A percentile compares a stretch with the other conserved stretches of the same genome.
phyloP scores from a whole-genome alignment of 2,797 vertebrate genomes.

The Poliocrania exsul region DNA sequence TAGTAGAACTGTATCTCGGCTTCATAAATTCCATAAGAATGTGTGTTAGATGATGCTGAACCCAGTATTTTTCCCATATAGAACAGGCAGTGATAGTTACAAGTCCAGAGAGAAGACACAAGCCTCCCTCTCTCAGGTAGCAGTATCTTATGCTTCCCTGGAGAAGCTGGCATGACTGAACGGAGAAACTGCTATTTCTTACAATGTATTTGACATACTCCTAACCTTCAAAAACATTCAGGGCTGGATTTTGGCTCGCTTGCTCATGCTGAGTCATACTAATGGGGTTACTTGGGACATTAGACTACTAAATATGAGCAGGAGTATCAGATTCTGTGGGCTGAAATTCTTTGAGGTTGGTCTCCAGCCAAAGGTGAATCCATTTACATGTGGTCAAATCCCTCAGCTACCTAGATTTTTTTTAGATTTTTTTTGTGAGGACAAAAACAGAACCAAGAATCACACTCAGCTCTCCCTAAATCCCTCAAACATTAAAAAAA shows the following conservation, averaged over 20 bases:
- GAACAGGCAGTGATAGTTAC: background rate
- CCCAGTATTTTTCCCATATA: background rate
- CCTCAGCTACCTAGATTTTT: background rate
- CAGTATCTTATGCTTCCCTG: background rate
- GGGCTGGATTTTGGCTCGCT: conserved; percentile 29
- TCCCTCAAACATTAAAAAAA: background rate
- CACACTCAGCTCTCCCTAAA: background rate
- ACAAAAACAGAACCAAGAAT: background rate
- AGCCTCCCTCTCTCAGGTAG: background rate
- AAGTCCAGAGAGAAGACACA: background rate
- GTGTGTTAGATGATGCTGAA: background rate
- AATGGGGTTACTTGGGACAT: background rate
- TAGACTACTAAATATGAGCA: conserved; percentile 48
- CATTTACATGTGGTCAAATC: background rate
- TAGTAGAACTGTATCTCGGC: background rate
- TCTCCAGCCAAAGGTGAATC: conserved; percentile 32
- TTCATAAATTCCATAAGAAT: background rate
- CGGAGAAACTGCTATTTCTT: background rate
- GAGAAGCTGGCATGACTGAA: background rate
- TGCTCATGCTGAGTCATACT: conserved; percentile 45
- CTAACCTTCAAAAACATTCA: conserved; percentile 54
- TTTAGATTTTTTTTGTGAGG: no score
- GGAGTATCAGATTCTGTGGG: conserved; percentile 52
- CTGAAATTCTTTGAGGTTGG: conserved; percentile 33
- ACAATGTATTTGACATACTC: background rate